These are phyloP conservation scores for Pseudolaguvia tuberculata DNA, from an alignment of 2,113 vertebrate species.

Conservation along the genomic window DNA sequence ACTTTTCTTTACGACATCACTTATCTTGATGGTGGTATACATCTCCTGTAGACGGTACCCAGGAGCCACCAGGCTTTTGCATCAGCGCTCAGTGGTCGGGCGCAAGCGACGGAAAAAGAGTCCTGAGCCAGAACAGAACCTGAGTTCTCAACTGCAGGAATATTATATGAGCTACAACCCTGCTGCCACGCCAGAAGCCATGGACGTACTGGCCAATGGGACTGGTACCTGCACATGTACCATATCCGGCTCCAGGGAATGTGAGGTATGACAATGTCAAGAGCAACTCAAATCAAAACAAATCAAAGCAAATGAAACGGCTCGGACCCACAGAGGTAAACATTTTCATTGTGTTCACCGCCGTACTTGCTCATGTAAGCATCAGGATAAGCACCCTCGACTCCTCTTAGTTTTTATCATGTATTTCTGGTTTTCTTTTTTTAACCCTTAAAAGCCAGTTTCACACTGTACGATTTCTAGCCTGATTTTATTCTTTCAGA, in stretches of 20 bases:
- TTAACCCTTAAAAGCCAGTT: neutral
- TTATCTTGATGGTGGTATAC: constrained; percentile 90
- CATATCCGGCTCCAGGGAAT: constrained; percentile 98
- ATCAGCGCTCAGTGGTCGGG: constrained; percentile 86
- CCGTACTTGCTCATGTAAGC: constrained; percentile 40
- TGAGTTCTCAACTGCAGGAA: constrained; percentile 97
- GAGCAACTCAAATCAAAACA: constrained; percentile 71
- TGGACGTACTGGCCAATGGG: constrained; percentile 97
- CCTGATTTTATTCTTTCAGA: neutral
- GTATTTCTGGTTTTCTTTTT: constrained; percentile 26
- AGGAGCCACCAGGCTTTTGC: constrained; percentile 84
- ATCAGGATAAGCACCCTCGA: constrained; percentile 54
- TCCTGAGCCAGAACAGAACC: constrained; percentile 90
- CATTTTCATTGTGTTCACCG: constrained; percentile 69
- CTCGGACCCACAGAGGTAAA: constrained; percentile 91
- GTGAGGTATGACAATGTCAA: constrained; percentile 95
- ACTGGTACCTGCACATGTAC: constrained; percentile 96
- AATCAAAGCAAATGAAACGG: constrained; percentile 68
- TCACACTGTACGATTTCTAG: neutral
- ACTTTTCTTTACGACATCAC: constrained; percentile 88
- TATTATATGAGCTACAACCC: constrained; percentile 99
- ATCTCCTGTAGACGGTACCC: constrained; percentile 95
- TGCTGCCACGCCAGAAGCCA: constrained; percentile 90
- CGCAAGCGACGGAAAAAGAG: constrained; percentile 93
- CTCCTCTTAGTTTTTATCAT: constrained; percentile 45